Percentiles rank a stretch among this genome's conserved stretches.
Evolutionary conservation across 37 sponge, comb jelly and placozoan species (phyloP).

Genomic region (Corticium candelabrum): DNA sequence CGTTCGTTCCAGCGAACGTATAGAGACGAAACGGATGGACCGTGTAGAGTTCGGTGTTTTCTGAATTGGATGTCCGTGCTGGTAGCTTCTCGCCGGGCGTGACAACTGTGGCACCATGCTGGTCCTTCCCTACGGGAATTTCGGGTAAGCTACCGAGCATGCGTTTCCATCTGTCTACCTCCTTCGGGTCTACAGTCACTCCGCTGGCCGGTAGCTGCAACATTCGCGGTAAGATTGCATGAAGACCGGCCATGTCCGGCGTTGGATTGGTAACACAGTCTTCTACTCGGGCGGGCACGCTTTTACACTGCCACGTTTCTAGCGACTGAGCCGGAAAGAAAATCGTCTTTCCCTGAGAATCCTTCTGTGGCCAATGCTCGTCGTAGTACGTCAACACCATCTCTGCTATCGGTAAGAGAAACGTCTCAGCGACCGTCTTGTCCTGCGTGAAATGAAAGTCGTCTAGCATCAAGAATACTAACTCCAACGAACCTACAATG

Average conservation of each 20-base stretch:
- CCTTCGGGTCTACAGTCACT: background rate
- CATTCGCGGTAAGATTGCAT: background rate
- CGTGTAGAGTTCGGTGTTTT: background rate
- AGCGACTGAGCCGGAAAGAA: background rate
- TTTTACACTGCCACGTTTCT: background rate
- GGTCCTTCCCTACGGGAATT: background rate
- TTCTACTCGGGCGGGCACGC: background rate
- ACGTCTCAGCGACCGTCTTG: background rate
- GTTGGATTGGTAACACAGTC: background rate
- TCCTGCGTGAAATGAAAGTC: background rate
- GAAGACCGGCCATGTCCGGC: constrained; percentile 1
- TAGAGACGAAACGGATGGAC: constrained; percentile 5
- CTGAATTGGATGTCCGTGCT: background rate
- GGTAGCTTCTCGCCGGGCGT: background rate
- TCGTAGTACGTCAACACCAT: background rate
- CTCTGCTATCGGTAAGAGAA: background rate
- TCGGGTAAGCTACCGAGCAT: background rate
- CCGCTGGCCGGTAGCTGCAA: background rate
- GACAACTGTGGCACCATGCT: background rate
- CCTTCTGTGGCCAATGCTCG: constrained; percentile 6
- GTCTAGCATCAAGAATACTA: background rate
- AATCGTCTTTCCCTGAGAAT: background rate
- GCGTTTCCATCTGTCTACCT: background rate
- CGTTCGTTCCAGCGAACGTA: background rate
- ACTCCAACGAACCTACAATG: background rate